phyloP scores from a whole-genome alignment of 1,140 invertebrate species.

The Monochamus saltuarius region DNA sequence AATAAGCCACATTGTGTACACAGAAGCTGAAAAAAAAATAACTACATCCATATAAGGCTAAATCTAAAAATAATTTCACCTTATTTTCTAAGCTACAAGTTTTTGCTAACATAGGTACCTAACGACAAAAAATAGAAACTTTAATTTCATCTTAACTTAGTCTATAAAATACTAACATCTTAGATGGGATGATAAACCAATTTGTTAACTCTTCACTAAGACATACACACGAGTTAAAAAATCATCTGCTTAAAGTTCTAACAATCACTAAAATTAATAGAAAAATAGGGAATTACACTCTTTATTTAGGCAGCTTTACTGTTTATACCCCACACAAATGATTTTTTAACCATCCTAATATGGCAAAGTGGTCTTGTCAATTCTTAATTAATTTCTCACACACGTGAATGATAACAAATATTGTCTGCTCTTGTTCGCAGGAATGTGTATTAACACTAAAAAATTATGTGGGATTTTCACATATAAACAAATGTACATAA shows the following conservation, averaged over 20 bases:
- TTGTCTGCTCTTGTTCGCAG: too few species aligned
- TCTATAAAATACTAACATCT: slow-evolving; percentile 11
- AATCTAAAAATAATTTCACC: slow-evolving; percentile 12
- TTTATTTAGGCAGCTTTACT: too few species aligned
- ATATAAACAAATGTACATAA: too few species aligned
- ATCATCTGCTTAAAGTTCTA: neutral
- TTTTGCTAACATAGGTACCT: slow-evolving; percentile 5
- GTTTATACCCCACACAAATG: too few species aligned
- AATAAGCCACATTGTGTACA: slow-evolving; percentile 14
- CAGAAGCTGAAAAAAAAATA: slow-evolving; percentile 11
- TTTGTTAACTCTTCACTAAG: slow-evolving; percentile 1
- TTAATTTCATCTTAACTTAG: slow-evolving; percentile 2
- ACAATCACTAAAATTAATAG: too few species aligned
- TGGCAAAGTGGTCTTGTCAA: too few species aligned
- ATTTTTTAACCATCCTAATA: too few species aligned
- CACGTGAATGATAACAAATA: too few species aligned
- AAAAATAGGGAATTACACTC: too few species aligned
- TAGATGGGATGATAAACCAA: neutral
- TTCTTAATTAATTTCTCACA: too few species aligned
- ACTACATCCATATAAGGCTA: neutral
- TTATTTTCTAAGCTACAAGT: slow-evolving; percentile 11
- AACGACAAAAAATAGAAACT: slow-evolving; percentile 11
- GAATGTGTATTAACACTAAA: too few species aligned
- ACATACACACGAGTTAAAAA: neutral
- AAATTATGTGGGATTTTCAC: too few species aligned